Evolutionary conservation across 2,888 invertebrate genomes (phyloP), one percentile per base, ranked within the genome.

Genomic region (Idaea dimidiata): DNA sequence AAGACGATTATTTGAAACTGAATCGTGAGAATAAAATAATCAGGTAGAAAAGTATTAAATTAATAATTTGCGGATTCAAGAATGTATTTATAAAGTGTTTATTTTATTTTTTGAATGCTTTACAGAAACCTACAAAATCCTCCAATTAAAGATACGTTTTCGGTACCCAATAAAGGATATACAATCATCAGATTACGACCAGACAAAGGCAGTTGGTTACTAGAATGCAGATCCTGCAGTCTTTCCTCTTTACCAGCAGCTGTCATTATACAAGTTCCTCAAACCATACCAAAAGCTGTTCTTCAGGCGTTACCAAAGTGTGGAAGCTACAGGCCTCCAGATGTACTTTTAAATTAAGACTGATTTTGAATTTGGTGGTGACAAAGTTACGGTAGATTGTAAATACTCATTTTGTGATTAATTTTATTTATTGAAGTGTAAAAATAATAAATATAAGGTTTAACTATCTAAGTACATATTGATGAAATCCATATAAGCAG

Each of bases 121-220:
- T 80, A 60, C 79, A 93, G 94, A 65, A 94, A 94, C 72, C 72
- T 91, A 0, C 74, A 80, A 61, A 89, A 89, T 65, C 93, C 94
- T 0, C 93, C 94, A 0, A 72, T 86, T 14, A 95, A 95, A 73
- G 95, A 95, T 74, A 94, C 94, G 0, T 86, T 95, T 18, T 86
- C 88, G 0, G 94, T 95, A 0, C 95, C 95, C 0, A 94, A 94
- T 70, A 94, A 94, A 68, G 95, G 95, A 0, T 94, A 91, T 69
- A 88, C 91, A 0, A 88, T 94, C 43, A 81, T 94, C 6, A 82
- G 94, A 59, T 84, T 95, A 62, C 80, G 87, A n/a, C 89, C 93
- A 3, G 89, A 93, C 54, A 93, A 93, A 33, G 95, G 95, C 32
- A 82, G 82, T 58, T 93, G 92, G 93, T 68, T 93, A 18, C 72